Conservation (phyloP, 1,140 invertebrate species). For the Bilobella aurantiaca region DNA sequence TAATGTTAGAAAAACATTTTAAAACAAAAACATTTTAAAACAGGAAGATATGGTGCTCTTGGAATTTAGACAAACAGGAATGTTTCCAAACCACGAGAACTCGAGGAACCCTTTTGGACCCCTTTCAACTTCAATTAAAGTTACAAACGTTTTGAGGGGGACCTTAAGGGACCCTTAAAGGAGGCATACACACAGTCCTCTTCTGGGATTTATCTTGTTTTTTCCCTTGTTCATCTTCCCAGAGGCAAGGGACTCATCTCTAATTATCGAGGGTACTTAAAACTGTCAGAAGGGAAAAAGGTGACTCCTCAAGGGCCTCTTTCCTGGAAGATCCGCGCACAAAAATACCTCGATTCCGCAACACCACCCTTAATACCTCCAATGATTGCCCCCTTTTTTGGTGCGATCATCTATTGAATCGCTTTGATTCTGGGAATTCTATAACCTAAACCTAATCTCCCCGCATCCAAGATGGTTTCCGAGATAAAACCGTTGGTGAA, state of each 20-base stretch:
- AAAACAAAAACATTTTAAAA: neutral
- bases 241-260: neutral
- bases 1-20: too few species aligned
- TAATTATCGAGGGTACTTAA: neutral
- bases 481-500: neutral
- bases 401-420: too few species aligned
- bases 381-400: too few species aligned
- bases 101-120: neutral
- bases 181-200: neutral
- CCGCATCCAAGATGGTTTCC: neutral
- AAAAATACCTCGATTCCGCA: too few species aligned
- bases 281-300: too few species aligned
- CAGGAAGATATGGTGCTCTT: neutral
- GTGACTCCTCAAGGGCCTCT: too few species aligned
- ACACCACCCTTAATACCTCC: too few species aligned
- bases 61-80: neutral
- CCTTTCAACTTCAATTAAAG: slow-evolving; percentile 1
- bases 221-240: neutral
- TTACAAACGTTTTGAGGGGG: neutral
- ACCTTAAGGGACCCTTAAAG: neutral
- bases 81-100: neutral
- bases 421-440: too few species aligned
- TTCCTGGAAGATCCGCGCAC: too few species aligned
- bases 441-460: too few species aligned
- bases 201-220: neutral